Conservation (phyloP, 2,113 vertebrate genomes). For the Lutjanus erythropterus region DNA sequence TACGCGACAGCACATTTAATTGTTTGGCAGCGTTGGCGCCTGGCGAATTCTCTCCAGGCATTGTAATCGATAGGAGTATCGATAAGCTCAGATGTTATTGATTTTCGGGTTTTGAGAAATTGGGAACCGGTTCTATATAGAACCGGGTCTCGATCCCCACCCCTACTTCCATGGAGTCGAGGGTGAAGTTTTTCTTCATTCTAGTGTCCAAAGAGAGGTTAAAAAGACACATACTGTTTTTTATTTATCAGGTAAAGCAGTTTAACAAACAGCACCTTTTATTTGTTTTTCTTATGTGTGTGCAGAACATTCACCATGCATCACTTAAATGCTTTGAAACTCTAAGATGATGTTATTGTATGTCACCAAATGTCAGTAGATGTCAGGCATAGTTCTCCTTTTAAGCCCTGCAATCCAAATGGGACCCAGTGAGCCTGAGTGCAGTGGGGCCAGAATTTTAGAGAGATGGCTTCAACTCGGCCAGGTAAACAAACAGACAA, state of each 20-base stretch:
- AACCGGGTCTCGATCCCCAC: no score
- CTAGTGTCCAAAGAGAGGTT: not conserved
- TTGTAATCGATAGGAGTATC: no score
- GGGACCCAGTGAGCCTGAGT: constrained; percentile 46
- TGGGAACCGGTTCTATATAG: no score
- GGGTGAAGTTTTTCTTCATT: no score
- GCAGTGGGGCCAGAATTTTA: constrained; percentile 45
- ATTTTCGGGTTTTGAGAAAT: no score
- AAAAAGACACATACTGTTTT: not conserved
- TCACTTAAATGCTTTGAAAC: constrained; percentile 44
- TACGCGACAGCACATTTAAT: no score
- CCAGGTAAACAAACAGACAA: constrained; percentile 65
- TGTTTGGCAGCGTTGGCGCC: no score
- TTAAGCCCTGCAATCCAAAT: constrained; percentile 44
- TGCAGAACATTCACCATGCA: constrained; percentile 7
- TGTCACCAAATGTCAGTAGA: constrained; percentile 51
- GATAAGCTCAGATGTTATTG: no score
- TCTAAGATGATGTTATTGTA: constrained; percentile 38
- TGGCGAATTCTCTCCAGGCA: no score
- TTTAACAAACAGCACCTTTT: constrained; percentile 17
- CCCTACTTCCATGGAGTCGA: not conserved
- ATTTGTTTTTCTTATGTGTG: not conserved
- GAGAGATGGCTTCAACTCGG: constrained; percentile 54
- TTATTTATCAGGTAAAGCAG: constrained; percentile 18
- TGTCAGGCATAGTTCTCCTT: constrained; percentile 52